A percentile compares a stretch with the other conserved stretches of the same genome.
Evolutionary conservation across 2,888 invertebrate genomes (phyloP).

Genomic region (Platycheirus rosarum): DNA sequence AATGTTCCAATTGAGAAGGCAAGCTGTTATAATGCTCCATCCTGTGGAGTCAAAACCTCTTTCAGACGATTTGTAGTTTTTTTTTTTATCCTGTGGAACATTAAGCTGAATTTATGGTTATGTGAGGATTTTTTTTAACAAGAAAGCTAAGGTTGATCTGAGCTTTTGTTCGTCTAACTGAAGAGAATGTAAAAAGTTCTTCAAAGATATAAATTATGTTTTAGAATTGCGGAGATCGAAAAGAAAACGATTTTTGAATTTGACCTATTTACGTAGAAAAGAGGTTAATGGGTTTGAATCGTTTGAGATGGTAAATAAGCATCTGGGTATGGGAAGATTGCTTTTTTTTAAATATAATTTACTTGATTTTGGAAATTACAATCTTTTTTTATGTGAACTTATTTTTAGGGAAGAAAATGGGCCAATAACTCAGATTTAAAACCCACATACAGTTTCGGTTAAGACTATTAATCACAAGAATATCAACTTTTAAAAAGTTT

Average conservation of each 20-base stretch:
- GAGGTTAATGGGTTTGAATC: slow-evolving; percentile 53
- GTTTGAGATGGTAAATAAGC: slow-evolving; percentile 10
- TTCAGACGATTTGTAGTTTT: slow-evolving; percentile 31
- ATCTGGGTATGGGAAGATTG: too few species aligned
- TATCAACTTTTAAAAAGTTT: too few species aligned
- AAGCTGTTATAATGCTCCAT: slow-evolving; percentile 36
- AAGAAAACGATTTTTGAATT: slow-evolving; percentile 42
- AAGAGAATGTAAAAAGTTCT: background rate
- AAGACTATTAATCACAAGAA: too few species aligned
- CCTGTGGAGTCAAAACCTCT: slow-evolving; percentile 38
- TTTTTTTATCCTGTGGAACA: slow-evolving; percentile 55
- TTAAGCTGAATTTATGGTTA: slow-evolving; percentile 66
- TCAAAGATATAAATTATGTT: slow-evolving; percentile 42
- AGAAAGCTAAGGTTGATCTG: slow-evolving; percentile 2
- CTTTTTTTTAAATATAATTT: too few species aligned
- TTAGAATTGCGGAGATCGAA: slow-evolving; percentile 5
- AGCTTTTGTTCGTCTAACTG: background rate
- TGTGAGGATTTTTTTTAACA: slow-evolving; percentile 35
- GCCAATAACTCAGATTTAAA: too few species aligned
- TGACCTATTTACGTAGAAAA: slow-evolving; percentile 50
- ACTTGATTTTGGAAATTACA: too few species aligned
- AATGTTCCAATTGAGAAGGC: slow-evolving; percentile 65
- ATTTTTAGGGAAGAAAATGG: too few species aligned
- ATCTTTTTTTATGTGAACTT: too few species aligned
- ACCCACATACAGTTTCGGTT: too few species aligned